phyloP scores from a whole-genome alignment of 2,888 invertebrate species.

The Biston betularia region DNA sequence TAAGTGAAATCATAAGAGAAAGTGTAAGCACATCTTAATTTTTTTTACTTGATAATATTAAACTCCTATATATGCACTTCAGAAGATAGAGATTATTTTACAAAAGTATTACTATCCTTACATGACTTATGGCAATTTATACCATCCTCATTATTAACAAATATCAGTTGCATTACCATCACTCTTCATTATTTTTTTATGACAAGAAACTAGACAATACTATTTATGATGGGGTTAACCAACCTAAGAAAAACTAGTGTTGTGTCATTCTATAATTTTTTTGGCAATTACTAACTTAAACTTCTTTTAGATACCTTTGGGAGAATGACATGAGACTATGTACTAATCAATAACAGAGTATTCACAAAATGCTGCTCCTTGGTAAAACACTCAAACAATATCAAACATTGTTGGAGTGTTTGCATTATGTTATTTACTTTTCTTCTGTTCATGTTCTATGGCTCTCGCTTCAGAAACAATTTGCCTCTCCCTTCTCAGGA shows the following conservation, averaged over 20 bases:
- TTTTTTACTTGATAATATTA: not conserved
- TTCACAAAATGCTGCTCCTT: constrained; percentile 45
- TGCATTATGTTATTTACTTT: constrained; percentile 75
- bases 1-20: no score
- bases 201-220: no score
- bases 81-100: not conserved
- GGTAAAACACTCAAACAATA: constrained; percentile 77
- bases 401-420: constrained; percentile 79
- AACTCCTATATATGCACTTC: not conserved
- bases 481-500: constrained; percentile 77
- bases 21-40: not conserved
- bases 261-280: no score
- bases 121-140: no score
- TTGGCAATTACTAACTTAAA: no score
- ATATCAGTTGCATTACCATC: no score
- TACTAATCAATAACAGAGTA: not conserved
- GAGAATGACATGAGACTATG: not conserved
- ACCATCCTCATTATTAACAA: no score
- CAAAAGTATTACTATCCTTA: no score
- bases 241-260: no score
- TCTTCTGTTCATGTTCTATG: constrained; percentile 73
- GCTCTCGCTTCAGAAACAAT: constrained; percentile 74
- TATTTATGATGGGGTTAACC: no score
- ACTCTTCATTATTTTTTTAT: no score
- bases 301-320: no score